These are phyloP conservation scores for Drosophila varians DNA, from an alignment of 1,140 invertebrate species.

Conservation along the genomic window DNA sequence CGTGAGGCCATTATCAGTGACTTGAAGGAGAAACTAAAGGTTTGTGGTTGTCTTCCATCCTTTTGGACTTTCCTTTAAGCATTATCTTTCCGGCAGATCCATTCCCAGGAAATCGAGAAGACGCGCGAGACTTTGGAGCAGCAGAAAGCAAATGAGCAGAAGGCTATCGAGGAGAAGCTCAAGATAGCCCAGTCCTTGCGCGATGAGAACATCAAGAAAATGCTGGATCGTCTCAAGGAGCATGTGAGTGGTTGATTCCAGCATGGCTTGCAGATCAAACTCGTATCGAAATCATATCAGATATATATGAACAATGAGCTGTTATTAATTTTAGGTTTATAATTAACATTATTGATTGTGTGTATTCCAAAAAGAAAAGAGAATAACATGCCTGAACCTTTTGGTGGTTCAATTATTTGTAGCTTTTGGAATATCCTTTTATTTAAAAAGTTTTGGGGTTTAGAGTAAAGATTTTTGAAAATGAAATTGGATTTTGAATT, in stretches of 20 bases:
- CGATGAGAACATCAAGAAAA: slow-evolving; percentile 94
- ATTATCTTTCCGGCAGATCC: slow-evolving; percentile 81
- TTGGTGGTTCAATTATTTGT: too few relatives aligned
- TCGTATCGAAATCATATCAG: not conserved
- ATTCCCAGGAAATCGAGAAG: slow-evolving; percentile 93
- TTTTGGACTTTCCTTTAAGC: not conserved
- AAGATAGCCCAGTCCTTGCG: slow-evolving; percentile 92
- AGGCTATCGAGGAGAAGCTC: slow-evolving; percentile 93
- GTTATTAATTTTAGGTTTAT: not conserved
- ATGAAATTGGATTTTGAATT: too few relatives aligned
- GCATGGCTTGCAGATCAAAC: not conserved
- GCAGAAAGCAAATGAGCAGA: slow-evolving; percentile 92
- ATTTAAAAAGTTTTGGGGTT: too few relatives aligned
- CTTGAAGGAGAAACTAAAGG: slow-evolving; percentile 93
- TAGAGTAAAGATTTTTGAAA: too few relatives aligned
- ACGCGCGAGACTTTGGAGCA: slow-evolving; percentile 91
- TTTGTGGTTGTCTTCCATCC: slow-evolving; percentile 83
- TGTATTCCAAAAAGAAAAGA: too few relatives aligned
- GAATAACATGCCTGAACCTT: too few relatives aligned
- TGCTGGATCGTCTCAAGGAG: slow-evolving; percentile 94
- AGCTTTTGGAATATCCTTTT: too few relatives aligned
- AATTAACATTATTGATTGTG: too few relatives aligned
- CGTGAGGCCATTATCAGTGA: slow-evolving; percentile 94
- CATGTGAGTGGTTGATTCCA: slow-evolving; percentile 87
- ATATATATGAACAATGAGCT: not conserved